phyloP scores from a whole-genome alignment of 1,140 invertebrate genomes.

The Vanessa atalanta region DNA sequence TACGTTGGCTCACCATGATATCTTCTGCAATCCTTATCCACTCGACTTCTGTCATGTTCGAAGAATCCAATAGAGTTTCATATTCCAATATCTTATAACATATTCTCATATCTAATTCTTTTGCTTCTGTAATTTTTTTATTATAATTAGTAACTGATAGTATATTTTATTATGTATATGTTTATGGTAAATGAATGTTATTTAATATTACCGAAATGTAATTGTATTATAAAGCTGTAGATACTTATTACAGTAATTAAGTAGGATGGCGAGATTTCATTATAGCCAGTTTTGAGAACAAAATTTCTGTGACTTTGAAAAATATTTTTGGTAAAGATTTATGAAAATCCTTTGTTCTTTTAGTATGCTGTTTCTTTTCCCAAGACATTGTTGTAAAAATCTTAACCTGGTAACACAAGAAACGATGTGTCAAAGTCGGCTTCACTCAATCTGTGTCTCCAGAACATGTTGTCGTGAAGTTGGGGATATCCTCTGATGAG shows the following conservation, averaged over 20 bases:
- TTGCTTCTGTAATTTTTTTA: slow-evolving; percentile 56
- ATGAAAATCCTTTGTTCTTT: too few species aligned
- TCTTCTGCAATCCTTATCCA: slow-evolving; percentile 95
- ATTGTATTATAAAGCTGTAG: too few species aligned
- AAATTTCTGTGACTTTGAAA: too few species aligned
- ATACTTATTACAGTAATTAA: too few species aligned
- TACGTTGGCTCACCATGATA: slow-evolving; percentile 85
- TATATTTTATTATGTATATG: too few species aligned
- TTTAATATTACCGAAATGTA: too few species aligned
- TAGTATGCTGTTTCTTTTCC: too few species aligned
- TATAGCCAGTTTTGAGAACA: too few species aligned
- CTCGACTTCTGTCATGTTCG: slow-evolving; percentile 95
- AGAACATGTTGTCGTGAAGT: slow-evolving; percentile 84
- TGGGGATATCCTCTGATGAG: slow-evolving; percentile 83
- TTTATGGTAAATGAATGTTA: too few species aligned
- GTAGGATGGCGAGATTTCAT: too few species aligned
- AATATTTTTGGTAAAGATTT: too few species aligned
- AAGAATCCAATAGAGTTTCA: slow-evolving; percentile 93
- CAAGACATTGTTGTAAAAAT: background rate
- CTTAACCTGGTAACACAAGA: slow-evolving; percentile 62
- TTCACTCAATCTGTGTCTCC: slow-evolving; percentile 80
- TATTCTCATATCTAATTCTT: slow-evolving; percentile 82
- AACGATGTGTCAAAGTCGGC: slow-evolving; percentile 56
- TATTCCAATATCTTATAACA: slow-evolving; percentile 94
- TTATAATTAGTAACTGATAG: background rate